Conservation (phyloP, 2,888 invertebrate species). For the Bugulina stolonifera region DNA sequence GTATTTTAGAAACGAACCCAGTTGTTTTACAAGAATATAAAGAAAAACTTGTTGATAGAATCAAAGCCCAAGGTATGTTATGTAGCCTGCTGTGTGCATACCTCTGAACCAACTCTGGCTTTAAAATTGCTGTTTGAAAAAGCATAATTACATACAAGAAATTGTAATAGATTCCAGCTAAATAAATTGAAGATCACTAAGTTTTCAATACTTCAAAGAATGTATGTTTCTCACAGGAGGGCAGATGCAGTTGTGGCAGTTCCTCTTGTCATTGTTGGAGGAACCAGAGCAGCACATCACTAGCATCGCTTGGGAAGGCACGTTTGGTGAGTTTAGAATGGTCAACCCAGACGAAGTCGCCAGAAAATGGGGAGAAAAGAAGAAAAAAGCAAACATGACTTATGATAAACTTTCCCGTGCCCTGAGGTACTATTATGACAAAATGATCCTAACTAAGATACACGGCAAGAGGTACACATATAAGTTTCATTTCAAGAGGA, state of each 20-base stretch:
- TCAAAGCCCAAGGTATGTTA: constrained; percentile 3
- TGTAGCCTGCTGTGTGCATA: not conserved
- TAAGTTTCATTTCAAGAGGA: constrained; percentile 34
- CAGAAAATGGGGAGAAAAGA: constrained; percentile 31
- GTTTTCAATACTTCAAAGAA: no score
- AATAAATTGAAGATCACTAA: no score
- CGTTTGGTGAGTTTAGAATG: constrained; percentile 77
- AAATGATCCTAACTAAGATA: constrained; percentile 49
- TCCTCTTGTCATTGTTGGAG: constrained; percentile 66
- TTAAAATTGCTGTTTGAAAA: no score
- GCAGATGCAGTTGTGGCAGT: constrained; percentile 80
- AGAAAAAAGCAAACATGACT: constrained; percentile 48
- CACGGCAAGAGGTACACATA: constrained; percentile 48
- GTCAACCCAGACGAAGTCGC: constrained; percentile 80
- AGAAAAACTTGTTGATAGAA: constrained; percentile 17
- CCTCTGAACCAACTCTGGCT: no score
- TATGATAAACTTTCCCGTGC: constrained; percentile 49
- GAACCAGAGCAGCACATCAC: constrained; percentile 38
- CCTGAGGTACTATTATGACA: constrained; percentile 52
- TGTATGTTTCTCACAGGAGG: no score
- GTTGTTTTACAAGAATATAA: constrained; percentile 20
- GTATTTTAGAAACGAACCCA: constrained; percentile 16
- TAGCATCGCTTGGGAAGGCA: constrained; percentile 78
- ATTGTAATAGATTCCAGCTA: no score
- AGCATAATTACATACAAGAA: no score